A percentile compares a stretch with the other conserved stretches of the same genome.
Evolutionary conservation across 1,140 invertebrate genomes (phyloP).

Genomic region (Drosophila equinoxialis): DNA sequence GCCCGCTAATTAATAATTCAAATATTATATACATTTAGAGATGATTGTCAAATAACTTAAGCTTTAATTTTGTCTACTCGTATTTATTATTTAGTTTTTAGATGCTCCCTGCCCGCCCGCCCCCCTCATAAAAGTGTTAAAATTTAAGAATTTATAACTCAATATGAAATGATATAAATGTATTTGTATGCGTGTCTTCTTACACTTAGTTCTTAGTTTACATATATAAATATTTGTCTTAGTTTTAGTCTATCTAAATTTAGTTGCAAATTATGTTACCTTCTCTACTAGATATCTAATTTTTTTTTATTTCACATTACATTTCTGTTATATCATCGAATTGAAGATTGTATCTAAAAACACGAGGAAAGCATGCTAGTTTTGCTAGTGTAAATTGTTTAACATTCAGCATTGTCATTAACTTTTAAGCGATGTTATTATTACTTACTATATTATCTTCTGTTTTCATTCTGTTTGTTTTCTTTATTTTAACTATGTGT

Average conservation of each 20-base stretch:
- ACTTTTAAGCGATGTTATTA: constrained; percentile 64
- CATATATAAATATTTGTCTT: constrained; percentile 29
- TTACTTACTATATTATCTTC: constrained; percentile 26
- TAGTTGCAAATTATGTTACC: constrained; percentile 40
- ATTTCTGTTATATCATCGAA: constrained; percentile 47
- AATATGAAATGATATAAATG: constrained; percentile 21
- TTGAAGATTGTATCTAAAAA: constrained; percentile 52
- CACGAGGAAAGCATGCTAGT: constrained; percentile 41
- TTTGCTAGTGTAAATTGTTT: constrained; percentile 57
- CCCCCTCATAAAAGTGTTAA: constrained; percentile 26
- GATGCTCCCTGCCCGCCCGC: constrained; percentile 9
- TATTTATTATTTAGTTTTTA: constrained; percentile 81
- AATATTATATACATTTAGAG: constrained; percentile 27
- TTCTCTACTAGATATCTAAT: constrained; percentile 1
- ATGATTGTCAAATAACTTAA: constrained; percentile 55
- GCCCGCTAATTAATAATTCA: constrained; percentile 19
- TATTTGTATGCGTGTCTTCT: too few relatives aligned
- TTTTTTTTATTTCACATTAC: constrained; percentile 16
- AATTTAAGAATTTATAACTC: constrained; percentile 21
- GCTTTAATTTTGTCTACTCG: constrained; percentile 70
- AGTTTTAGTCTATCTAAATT: constrained; percentile 29
- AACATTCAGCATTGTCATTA: constrained; percentile 78
- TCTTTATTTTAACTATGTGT: constrained; percentile 35
- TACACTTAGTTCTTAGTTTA: constrained; percentile 33
- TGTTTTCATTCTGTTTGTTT: constrained; percentile 10